Evolutionary conservation across 1,140 invertebrate genomes (phyloP), one percentile per base, ranked within the genome.

Genomic region (Frieseomelitta varia): DNA sequence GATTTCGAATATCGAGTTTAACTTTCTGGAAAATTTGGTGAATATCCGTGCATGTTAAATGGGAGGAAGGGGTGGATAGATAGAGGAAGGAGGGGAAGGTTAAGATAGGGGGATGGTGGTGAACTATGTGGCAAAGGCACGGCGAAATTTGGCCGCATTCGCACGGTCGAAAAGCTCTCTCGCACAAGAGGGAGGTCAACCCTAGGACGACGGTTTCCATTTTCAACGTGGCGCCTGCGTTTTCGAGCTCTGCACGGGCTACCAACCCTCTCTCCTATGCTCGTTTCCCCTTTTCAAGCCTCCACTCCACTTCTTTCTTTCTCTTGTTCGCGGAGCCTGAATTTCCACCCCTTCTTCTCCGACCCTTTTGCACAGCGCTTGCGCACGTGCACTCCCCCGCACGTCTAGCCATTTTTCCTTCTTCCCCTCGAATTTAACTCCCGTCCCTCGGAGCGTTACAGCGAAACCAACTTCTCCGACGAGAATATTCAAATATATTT

Each of bases 171-270:
- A 88, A 88, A 87, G 78, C 79, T 79, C 69, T 88, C 73, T 80
- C 61, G 61, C n/a, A 47, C 39, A 30, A 51, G 76, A 79, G 74
- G 72, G 68, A 85, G 81, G 76, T 84, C 67, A 89, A 73, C 84
- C 84, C 76, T 78, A 58, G 79, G 74, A 84, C 67, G 75, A 81
- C 34, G 84, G 76, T 84, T 89, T 89, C 73, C 78, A 86, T 86
- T 82, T 86, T 86, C 82, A 58, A 56, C 77, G 75, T 39, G 53
- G 79, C 89, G 90, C 87, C 81, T 89, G 90, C 90, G 88, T 82
- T 53, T 65, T 77, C 81, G 74, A 73, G 73, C 85, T 53, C 74
- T 55, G 65, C 75, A 53, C 81, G 65, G 67, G 81, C 87, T 73
- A 74, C 74, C 85, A 85, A 71, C 47, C 76, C 83, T 84, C 63